Conservation (phyloP, 37 sponge, comb jelly and placozoan species). For the Halichondria panicea region DNA sequence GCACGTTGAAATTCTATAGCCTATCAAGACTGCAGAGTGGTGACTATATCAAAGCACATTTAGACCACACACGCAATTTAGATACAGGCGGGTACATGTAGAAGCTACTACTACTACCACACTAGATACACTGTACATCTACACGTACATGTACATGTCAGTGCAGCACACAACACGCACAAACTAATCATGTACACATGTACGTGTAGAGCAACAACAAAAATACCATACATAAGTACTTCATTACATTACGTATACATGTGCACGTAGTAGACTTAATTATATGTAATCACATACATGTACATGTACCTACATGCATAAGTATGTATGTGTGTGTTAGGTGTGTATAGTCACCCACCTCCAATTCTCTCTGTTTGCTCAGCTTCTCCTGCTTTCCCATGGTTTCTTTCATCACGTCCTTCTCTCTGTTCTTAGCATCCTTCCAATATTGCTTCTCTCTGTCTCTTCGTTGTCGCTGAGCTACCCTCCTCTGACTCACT, state of each 20-base stretch:
- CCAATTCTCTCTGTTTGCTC: slow-evolving; percentile 33
- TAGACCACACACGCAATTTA: too few relatives aligned
- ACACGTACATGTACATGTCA: too few relatives aligned
- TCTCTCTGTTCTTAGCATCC: slow-evolving; percentile 46
- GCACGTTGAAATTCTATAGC: too few relatives aligned
- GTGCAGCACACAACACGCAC: too few relatives aligned
- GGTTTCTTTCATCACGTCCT: slow-evolving; percentile 22
- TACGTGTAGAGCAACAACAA: not conserved
- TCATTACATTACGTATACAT: too few relatives aligned
- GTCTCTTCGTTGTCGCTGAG: slow-evolving; percentile 60
- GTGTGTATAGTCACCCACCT: slow-evolving; percentile 14
- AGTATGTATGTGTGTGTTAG: not conserved
- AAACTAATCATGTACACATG: slow-evolving; percentile 2
- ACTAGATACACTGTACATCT: too few relatives aligned
- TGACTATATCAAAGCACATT: too few relatives aligned
- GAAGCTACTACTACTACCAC: too few relatives aligned
- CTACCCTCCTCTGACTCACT: slow-evolving; percentile 42
- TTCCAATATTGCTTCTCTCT: slow-evolving; percentile 36
- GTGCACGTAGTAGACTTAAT: not conserved
- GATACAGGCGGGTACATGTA: too few relatives aligned
- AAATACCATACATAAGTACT: too few relatives aligned
- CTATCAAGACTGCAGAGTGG: too few relatives aligned
- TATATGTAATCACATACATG: slow-evolving; percentile 1
- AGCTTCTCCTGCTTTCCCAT: slow-evolving; percentile 51
- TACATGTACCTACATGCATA: not conserved